Percentiles rank a stretch among this genome's conserved stretches.
Evolutionary conservation across 2,113 vertebrate genomes (phyloP).

Genomic region (Oreochromis spilurus): DNA sequence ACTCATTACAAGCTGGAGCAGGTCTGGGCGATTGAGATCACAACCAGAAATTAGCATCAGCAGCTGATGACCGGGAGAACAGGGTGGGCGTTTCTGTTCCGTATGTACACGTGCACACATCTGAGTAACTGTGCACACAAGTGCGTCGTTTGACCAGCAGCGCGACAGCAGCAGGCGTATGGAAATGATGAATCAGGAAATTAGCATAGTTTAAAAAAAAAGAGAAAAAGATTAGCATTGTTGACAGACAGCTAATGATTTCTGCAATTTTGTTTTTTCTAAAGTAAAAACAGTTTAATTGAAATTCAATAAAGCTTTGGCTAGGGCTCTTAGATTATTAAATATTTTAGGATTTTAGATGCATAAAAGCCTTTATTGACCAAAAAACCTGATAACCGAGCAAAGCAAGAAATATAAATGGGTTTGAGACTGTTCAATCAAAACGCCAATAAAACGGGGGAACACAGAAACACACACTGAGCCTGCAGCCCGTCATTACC

Average conservation of each 20-base stretch:
- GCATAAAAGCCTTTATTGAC: not conserved
- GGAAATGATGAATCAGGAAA: constrained; percentile 9
- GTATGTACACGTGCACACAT: not conserved
- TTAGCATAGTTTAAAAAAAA: constrained; percentile 20
- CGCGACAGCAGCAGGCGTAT: constrained; percentile 16
- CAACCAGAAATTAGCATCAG: constrained; percentile 23
- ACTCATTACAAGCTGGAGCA: constrained; percentile 10
- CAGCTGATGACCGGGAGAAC: constrained; percentile 35
- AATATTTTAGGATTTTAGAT: not conserved
- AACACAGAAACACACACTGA: not conserved
- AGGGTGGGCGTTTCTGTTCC: not conserved
- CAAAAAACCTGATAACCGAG: not conserved
- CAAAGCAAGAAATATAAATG: not conserved
- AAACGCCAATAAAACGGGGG: not conserved
- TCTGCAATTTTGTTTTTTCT: not conserved
- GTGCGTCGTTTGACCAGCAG: not conserved
- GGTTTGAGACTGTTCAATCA: not conserved
- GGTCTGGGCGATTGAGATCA: constrained; percentile 1
- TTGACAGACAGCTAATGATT: constrained; percentile 30
- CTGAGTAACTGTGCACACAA: not conserved
- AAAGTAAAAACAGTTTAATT: not conserved
- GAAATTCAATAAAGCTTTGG: not conserved
- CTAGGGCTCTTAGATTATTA: not conserved
- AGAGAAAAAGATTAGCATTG: constrained; percentile 38
- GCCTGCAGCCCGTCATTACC: constrained; percentile 39